These are phyloP conservation scores for Triplophysa tibetana DNA, from an alignment of 2,113 vertebrate species.

Conservation along the genomic window DNA sequence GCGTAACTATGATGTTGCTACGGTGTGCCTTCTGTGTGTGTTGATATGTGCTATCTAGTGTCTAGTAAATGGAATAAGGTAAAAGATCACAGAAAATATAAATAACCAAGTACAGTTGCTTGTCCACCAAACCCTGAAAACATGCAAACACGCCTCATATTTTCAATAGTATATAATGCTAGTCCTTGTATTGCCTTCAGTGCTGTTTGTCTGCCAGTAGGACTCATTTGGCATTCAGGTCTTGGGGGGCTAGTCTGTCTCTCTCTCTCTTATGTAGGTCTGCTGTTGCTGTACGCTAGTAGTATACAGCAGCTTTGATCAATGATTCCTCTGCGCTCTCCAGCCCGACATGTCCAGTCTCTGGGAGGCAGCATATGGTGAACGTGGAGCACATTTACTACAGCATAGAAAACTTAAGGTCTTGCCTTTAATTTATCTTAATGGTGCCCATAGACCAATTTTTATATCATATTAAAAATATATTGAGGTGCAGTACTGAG, in stretches of 20 bases:
- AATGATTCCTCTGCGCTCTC: conserved; percentile 13
- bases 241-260: not conserved
- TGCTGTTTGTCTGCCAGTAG: not conserved
- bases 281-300: not conserved
- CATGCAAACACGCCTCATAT: not conserved
- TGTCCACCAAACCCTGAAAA: not conserved
- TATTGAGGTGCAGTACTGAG: not conserved
- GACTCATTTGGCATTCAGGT: conserved; percentile 25
- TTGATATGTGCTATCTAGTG: too few species aligned
- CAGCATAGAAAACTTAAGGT: conserved; percentile 3
- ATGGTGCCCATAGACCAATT: not conserved
- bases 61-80: too few species aligned
- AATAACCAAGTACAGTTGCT: too few species aligned
- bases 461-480: not conserved
- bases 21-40: too few species aligned
- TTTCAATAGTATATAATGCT: not conserved
- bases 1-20: too few species aligned
- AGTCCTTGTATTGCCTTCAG: not conserved
- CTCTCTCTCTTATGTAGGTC: not conserved
- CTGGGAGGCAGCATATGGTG: conserved; percentile 6
- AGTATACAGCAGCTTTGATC: conserved; percentile 20
- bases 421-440: conserved; percentile 23
- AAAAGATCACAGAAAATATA: too few species aligned
- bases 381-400: not conserved
- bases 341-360: conserved; percentile 1